These are phyloP conservation scores for Diadema setosum DNA, from an alignment of 35 echinoderm and acorn worm species.

Conservation along the genomic window DNA sequence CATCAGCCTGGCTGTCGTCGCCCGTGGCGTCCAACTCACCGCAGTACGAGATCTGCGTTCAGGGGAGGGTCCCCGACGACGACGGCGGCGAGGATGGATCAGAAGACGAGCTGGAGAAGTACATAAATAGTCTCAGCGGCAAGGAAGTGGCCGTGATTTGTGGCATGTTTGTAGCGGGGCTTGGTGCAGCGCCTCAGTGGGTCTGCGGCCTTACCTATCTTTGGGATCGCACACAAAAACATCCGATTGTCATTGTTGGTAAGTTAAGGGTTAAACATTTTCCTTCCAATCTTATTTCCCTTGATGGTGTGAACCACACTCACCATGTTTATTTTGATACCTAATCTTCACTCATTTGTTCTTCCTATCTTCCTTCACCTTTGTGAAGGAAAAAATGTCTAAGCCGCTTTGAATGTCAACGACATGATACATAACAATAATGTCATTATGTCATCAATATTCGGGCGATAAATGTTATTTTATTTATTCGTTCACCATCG, in stretches of 20 bases:
- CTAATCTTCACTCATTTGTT: no score
- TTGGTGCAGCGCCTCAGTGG: constrained; percentile 15
- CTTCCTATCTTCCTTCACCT: no score
- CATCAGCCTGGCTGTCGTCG: neutral
- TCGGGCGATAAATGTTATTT: no score
- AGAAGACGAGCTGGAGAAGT: neutral
- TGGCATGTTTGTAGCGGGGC: neutral
- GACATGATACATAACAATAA: no score
- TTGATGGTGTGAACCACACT: no score
- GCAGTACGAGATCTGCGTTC: neutral
- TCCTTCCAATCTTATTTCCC: no score
- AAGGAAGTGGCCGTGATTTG: neutral
- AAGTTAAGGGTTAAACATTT: no score
- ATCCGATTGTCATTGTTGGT: neutral
- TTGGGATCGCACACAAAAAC: neutral
- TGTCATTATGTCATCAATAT: no score
- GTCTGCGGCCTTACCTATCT: neutral
- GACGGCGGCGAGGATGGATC: neutral
- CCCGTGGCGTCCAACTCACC: neutral
- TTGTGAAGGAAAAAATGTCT: no score
- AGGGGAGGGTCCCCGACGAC: neutral
- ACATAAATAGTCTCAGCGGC: neutral
- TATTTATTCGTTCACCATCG: no score
- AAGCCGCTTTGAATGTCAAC: no score
- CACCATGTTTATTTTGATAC: no score